phyloP scores from a whole-genome alignment of 1,140 invertebrate species.

The Venturia canescens region DNA sequence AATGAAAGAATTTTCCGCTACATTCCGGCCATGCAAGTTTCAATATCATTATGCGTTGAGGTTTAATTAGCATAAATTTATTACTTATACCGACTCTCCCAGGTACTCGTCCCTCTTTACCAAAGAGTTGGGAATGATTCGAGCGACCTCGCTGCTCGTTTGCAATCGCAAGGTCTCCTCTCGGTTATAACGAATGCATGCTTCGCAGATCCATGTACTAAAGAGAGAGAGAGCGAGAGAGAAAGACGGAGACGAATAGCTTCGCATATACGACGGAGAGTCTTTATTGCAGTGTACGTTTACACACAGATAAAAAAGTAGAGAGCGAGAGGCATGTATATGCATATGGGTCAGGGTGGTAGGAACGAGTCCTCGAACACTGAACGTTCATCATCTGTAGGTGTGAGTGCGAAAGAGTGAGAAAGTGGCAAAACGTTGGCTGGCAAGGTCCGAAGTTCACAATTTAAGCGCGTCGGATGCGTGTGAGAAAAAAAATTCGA shows the following conservation, averaged over 20 bases:
- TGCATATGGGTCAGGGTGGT: conserved; percentile 38
- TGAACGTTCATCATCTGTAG: conserved; percentile 1
- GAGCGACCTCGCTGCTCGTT: neutral
- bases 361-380: conserved; percentile 30
- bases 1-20: too few species aligned
- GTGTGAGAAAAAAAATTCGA: neutral
- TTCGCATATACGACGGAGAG: neutral
- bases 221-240: too few species aligned
- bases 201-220: neutral
- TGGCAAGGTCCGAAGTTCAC: neutral
- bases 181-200: conserved; percentile 23
- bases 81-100: neutral
- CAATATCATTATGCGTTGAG: neutral
- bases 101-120: neutral
- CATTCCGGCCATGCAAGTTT: too few species aligned
- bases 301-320: neutral
- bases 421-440: conserved; percentile 8
- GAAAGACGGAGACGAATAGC: too few species aligned
- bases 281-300: conserved; percentile 28
- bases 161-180: conserved; percentile 19
- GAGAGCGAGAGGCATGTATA: neutral
- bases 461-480: neutral
- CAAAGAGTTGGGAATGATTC: neutral
- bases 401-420: neutral
- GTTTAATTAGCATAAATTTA: conserved; percentile 8